A percentile compares a stretch with the other conserved stretches of the same genome.
Conservation (phyloP, 2,113 vertebrate genomes). For the Phylloscopus trochilus region DNA sequence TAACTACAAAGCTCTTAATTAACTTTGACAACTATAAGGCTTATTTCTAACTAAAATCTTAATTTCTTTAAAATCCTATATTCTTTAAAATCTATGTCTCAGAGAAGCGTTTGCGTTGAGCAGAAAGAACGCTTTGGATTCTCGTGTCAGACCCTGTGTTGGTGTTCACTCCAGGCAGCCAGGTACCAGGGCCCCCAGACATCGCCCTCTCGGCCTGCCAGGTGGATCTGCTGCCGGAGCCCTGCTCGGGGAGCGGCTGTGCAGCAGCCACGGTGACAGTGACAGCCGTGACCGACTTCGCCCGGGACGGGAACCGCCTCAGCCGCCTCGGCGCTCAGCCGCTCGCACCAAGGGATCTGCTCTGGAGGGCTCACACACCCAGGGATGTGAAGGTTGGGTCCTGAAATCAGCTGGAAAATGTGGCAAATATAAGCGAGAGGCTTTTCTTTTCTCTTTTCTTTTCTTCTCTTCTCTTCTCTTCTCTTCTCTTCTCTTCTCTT, state of each 20-base stretch:
- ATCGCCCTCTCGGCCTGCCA: constrained; percentile 76
- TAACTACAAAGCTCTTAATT: too few species aligned
- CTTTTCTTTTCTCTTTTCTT: accelerated
- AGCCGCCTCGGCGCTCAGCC: constrained; percentile 62
- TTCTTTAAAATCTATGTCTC: too few species aligned
- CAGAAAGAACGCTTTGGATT: accelerated
- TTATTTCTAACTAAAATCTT: too few species aligned
- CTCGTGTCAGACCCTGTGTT: not conserved
- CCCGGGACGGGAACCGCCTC: constrained; percentile 63
- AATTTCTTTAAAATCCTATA: too few species aligned
- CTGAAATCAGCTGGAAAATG: not conserved
- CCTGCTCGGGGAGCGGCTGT: constrained; percentile 68
- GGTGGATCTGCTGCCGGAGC: constrained; percentile 55
- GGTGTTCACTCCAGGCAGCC: constrained; percentile 51
- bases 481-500: not conserved
- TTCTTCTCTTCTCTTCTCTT: too few species aligned
- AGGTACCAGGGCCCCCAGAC: constrained; percentile 43
- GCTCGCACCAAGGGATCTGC: not conserved
- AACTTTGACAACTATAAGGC: too few species aligned
- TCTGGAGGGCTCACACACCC: constrained; percentile 75
- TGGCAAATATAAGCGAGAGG: not conserved
- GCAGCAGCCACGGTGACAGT: constrained; percentile 58
- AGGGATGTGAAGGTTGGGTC: constrained; percentile 67
- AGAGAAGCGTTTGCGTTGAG: not conserved
- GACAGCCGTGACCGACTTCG: constrained; percentile 78